Evolutionary conservation across 92 coral and sea anemone genomes (phyloP), one percentile per base, ranked within the genome.

Genomic region (Diadumene lineata): DNA sequence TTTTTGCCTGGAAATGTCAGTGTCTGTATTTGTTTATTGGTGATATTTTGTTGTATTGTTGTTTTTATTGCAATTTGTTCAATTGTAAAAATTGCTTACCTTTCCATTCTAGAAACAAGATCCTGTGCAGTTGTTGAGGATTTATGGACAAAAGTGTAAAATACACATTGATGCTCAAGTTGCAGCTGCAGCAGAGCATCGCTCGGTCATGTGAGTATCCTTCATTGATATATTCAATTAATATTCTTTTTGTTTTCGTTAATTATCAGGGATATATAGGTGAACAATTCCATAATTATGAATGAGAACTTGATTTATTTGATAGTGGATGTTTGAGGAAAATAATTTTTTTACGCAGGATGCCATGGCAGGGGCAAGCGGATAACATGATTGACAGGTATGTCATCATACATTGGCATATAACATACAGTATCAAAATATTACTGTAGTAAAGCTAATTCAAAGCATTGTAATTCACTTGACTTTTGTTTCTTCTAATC

Each of bases 291-390:
- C n/a, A n/a, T n/a, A n/a, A n/a, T n/a, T n/a, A n/a, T n/a, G 51
- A 17, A 44, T 44, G 51, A 44, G 51, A 44, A 44, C 17, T 8
- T 44, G 51, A 44, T 44, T 17, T 8, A 44, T 44, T 9, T 17
- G 17, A 8, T 44, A 8, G 51, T 44, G 51, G 9, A 17, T 44
- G 51, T 44, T 44, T 44, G 51, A 8, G 9, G 51, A 9, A 7
- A 34, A 48, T 27, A n/a, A 4, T 62, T 4, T 50, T 53, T 48
- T 29, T 74, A 23, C 0, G 26, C 56, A 92, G 98, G 98, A 94
- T 94, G 98, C 98, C 98, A 0, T 94, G 98, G 98, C 98, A 94
- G 69, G 98, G 98, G 2, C 86, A 91, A 44, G 51, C 88, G 8
- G 91, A 81, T 66, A 82, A 88, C 50, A 90, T 91, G 93, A 94